phyloP scores from a whole-genome alignment of 2,888 invertebrate species.

The Apotomis betuletana region DNA sequence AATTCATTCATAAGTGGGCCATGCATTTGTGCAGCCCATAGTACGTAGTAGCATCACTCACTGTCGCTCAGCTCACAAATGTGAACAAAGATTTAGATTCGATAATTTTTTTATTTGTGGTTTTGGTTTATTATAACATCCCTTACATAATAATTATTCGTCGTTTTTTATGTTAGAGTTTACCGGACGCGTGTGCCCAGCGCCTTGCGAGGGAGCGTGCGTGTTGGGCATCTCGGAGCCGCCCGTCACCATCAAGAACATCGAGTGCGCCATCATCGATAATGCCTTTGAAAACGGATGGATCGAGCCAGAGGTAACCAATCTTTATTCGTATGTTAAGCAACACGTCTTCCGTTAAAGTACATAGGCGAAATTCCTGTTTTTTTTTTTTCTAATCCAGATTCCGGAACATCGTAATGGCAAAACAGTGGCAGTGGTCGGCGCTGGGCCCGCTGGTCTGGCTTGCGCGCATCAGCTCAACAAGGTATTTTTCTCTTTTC shows the following conservation, averaged over 20 bases:
- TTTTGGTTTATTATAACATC: too few relatives aligned
- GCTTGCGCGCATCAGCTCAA: conserved; percentile 99
- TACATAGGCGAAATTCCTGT: neutral
- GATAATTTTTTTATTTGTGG: too few relatives aligned
- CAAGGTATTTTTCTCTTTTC: conserved; percentile 79
- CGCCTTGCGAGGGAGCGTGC: conserved; percentile 99
- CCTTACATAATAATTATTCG: too few relatives aligned
- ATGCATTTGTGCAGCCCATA: too few relatives aligned
- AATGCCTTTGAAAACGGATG: conserved; percentile 98
- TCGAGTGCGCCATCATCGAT: conserved; percentile 99
- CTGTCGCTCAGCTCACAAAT: too few relatives aligned
- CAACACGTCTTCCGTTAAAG: neutral
- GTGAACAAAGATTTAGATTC: too few relatives aligned
- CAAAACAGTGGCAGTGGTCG: conserved; percentile 94
- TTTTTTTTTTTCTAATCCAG: conserved; percentile 57
- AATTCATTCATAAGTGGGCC: too few relatives aligned
- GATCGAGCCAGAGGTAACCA: conserved; percentile 89
- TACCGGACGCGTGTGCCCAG: conserved; percentile 96
- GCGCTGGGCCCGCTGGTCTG: conserved; percentile 96
- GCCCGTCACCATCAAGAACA: conserved; percentile 99
- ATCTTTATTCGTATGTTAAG: neutral
- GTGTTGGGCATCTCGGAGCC: conserved; percentile 98
- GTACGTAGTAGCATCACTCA: too few relatives aligned
- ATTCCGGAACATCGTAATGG: conserved; percentile 89
- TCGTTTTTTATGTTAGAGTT: conserved; percentile 84